Base-by-base conservation (phyloP, 2,113 vertebrate genomes). In the Isurus oxyrinchus region DNA sequence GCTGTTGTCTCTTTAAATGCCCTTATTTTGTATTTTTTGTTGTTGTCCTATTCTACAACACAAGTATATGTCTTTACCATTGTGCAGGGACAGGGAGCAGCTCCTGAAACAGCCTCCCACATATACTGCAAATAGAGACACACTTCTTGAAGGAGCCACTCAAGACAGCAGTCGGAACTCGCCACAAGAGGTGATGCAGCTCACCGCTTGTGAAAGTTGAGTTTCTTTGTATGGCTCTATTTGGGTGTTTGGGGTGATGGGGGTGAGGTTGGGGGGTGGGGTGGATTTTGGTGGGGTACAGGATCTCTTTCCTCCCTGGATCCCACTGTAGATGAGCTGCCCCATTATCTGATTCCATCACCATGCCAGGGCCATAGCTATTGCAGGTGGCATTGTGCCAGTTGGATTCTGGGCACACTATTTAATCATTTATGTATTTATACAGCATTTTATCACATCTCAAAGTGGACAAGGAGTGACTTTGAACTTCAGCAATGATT, bases 231-330 rank as follows among this genome's bases (percentile, higher is more conserved):
- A 21, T 7, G 84, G 40, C n/a, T 81, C n/a, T 53, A 53, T 87
- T 87, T 57, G 11, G 14, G 53, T 57, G 11, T 31, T 57, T 31
- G 8, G 25, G 8, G n/a, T n/a, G 97, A 97, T 96, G 3, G 98
- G 97, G 27, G 98, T 49, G 44, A 49, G 97, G 97, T 96, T 7
- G 97, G 97, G 0, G 96, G 57, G 0, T 96, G 94, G 1, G 81
- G 97, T 0, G 96, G 57, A 0, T 96, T 90, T 14, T 63, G 63
- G 14, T 16, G 63, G 19, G 1, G 96, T 35, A 31, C 8, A 76
- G 72, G 35, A 57, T 95, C 27, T 27, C 86, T 31, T 31, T 55
- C 23, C 49, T 55, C 25, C 23, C 11, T 57, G 25, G 55, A 25
- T 13, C 27, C 53, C 25, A 59, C 27, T 55, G 44, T n/a, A 81